These are phyloP conservation scores for Uromys caudimaculatus DNA, from an alignment of 2,797 vertebrate species.

Conservation along the genomic window DNA sequence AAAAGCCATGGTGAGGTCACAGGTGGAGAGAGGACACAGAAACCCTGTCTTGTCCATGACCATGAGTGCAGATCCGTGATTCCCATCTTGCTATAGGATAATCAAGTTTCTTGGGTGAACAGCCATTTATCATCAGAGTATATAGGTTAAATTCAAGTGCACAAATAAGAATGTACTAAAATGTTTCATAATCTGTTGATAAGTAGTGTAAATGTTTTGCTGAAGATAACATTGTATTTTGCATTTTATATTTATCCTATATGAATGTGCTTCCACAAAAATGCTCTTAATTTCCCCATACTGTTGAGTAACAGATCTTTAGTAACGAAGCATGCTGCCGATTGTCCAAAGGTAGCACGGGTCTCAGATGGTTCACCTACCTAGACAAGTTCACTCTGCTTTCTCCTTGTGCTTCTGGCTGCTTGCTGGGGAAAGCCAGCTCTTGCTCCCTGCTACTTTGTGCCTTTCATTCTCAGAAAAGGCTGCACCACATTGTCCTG, in stretches of 20 bases:
- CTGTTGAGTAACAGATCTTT: background rate
- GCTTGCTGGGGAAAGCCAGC: background rate
- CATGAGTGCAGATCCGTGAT: background rate
- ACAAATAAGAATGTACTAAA: background rate
- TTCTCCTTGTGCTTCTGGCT: background rate
- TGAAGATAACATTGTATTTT: background rate
- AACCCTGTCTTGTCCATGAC: slow-evolving; percentile 26
- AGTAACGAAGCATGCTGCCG: background rate
- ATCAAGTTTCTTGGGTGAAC: background rate
- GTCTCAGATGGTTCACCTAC: background rate
- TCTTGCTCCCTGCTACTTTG: background rate
- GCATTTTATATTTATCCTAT: background rate
- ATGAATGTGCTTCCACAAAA: background rate
- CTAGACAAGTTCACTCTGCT: background rate
- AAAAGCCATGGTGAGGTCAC: slow-evolving; percentile 22
- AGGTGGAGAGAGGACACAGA: background rate
- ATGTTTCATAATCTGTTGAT: background rate
- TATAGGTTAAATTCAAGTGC: background rate
- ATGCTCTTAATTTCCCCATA: background rate
- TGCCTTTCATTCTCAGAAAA: background rate
- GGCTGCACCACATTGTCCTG: background rate
- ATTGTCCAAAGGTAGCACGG: background rate
- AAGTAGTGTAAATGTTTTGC: background rate
- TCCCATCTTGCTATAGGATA: background rate
- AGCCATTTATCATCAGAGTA: background rate